phyloP scores from a whole-genome alignment of 1,140 invertebrate species.

The Apis dorsata region DNA sequence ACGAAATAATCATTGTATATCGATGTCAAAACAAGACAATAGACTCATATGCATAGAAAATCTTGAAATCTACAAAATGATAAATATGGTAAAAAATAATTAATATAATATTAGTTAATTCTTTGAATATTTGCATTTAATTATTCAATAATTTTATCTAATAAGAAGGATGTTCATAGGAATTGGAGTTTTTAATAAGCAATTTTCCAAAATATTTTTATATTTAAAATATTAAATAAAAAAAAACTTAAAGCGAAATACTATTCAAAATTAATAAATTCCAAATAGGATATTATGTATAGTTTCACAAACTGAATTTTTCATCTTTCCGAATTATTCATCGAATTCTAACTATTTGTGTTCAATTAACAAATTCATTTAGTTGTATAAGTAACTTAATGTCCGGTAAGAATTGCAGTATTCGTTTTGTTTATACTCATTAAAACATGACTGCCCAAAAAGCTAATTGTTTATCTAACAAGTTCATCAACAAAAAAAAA shows the following conservation, averaged over 20 bases:
- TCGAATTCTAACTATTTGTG: neutral
- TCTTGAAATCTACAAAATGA: neutral
- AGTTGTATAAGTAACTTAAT: slow-evolving; percentile 39
- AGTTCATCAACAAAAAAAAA: neutral
- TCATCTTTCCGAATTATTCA: neutral
- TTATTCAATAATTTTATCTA: neutral
- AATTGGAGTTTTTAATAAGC: neutral
- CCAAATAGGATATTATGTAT: neutral
- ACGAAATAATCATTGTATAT: neutral
- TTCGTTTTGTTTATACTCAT: slow-evolving; percentile 45
- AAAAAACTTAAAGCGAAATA: neutral
- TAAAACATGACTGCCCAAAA: slow-evolving; percentile 22
- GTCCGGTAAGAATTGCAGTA: slow-evolving; percentile 43
- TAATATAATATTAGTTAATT: neutral
- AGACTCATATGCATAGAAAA: neutral
- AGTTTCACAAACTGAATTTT: neutral
- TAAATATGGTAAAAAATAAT: slow-evolving; percentile 12
- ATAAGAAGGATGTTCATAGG: neutral
- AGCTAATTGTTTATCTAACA: neutral
- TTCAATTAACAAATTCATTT: slow-evolving; percentile 24
- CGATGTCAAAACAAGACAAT: neutral
- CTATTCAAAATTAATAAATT: neutral
- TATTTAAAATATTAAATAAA: neutral
- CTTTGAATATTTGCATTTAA: slow-evolving; percentile 24
- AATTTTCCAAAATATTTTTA: neutral